A percentile compares a stretch with the other conserved stretches of the same genome.
phyloP scores from a whole-genome alignment of 2,113 vertebrate genomes.

The Donacobius atricapilla region DNA sequence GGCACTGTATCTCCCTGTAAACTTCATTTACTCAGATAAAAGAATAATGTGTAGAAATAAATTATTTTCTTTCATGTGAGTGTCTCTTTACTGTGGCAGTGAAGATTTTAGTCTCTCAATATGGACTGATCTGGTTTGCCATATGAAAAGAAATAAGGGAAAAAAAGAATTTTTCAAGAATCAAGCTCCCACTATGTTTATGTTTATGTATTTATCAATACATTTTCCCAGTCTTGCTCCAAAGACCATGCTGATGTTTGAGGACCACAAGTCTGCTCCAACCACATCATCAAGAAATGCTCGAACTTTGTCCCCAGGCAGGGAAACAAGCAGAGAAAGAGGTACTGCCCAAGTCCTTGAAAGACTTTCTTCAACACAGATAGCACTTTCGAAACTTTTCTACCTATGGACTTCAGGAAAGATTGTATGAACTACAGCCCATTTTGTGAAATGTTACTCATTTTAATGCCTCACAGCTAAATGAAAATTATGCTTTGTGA shows the following conservation, averaged over 20 bases:
- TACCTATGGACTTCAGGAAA: background rate
- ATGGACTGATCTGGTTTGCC: background rate
- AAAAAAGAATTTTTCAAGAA: background rate
- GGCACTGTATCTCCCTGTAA: background rate
- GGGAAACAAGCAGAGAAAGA: background rate
- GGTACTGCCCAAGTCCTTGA: background rate
- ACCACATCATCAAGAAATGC: background rate
- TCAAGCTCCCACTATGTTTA: background rate
- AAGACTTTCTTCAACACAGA: background rate
- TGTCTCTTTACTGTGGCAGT: background rate
- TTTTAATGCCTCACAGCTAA: background rate
- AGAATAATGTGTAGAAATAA: background rate
- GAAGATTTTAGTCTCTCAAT: background rate
- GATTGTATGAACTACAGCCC: background rate
- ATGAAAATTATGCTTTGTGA: background rate
- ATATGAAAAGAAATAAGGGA: background rate
- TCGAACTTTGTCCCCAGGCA: background rate
- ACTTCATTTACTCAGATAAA: constrained; percentile 2
- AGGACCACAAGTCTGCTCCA: background rate
- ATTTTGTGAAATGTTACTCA: background rate
- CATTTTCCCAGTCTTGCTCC: background rate
- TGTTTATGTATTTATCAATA: background rate
- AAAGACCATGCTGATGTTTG: background rate
- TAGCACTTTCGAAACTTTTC: background rate
- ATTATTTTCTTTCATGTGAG: background rate